Evolutionary conservation across 2,888 invertebrate genomes (phyloP), one percentile per base, ranked within the genome.

Genomic region (Capitulum mitella): DNA sequence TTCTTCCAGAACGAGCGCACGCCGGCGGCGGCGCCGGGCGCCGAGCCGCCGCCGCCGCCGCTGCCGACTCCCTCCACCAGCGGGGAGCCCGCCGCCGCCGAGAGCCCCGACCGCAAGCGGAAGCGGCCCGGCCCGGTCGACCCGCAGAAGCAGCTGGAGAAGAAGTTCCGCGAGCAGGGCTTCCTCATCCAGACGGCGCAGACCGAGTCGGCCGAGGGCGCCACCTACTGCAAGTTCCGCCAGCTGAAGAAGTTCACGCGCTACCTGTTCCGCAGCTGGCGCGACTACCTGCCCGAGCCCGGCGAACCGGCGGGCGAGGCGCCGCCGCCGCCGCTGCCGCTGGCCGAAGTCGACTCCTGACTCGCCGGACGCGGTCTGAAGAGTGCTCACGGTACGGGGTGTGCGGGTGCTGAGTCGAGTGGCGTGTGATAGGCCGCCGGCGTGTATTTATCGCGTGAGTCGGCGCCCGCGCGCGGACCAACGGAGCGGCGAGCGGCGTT

Each of bases 161-260:
- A 94, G 85, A 95, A 95, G 0, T 95, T 96, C 84, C 93, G 94
- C 83, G 95, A 95, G 84, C 95, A 95, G 84, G 95, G 95, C 0
- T 95, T 96, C 85, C 87, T 96, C 77, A 95, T 96, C 79, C 95
- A 96, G 85, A 96, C 95, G 0, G 95, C 96, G 85, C 95, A 96
- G 84, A 86, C 95, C 78, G 94, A 95, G 84, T 94, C 94, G 0
- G 95, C 95, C 0, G 95, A 96, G 84, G 95, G 95, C 0, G 95
- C 95, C 0, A 95, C 95, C 0, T 96, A 95, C 84, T 96, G 96
- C 86, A 96, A 96, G 85, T 96, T 96, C 85, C 87, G 95, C 77
- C 95, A 96, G 84, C 87, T 96, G 43, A 88, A 94, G 82, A 96
- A 96, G 85, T 95, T 96, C 84, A 96, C 96, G 0, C 89, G 95